These are phyloP conservation scores for Siderastrea radians DNA, from an alignment of 92 coral and sea anemone species.

Conservation along the genomic window DNA sequence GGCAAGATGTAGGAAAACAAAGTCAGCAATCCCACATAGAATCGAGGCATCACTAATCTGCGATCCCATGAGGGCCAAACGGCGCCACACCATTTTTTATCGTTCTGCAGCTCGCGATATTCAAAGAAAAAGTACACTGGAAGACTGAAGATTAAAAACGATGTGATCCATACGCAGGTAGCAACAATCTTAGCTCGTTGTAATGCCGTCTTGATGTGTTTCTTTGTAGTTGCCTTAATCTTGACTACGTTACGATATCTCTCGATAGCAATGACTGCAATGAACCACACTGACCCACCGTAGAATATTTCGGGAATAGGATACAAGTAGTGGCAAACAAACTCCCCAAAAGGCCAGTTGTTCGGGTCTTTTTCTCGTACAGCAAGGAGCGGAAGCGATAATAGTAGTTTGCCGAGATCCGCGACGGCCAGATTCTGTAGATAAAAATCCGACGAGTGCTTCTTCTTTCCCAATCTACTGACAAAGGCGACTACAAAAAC, in stretches of 20 bases:
- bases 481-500: conserved; percentile 29
- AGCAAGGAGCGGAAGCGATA: conserved; percentile 23
- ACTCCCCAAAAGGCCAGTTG: conserved; percentile 45
- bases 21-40: not conserved
- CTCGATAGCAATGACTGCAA: conserved; percentile 60
- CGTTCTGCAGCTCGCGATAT: not conserved
- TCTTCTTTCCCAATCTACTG: conserved; percentile 37
- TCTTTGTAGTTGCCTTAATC: not conserved
- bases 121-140: conserved; percentile 22
- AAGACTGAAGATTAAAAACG: conserved; percentile 19
- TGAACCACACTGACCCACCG: conserved; percentile 67
- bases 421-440: conserved; percentile 65
- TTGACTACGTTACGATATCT: conserved; percentile 43
- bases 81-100: conserved; percentile 4
- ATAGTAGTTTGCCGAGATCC: conserved; percentile 51
- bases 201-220: not conserved
- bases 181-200: not conserved
- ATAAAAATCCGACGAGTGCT: conserved; percentile 38
- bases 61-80: not conserved
- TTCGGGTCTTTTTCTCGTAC: not conserved
- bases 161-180: conserved; percentile 7
- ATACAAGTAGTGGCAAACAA: conserved; percentile 42
- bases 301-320: conserved; percentile 46
- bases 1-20: conserved; percentile 17
- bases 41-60: no score